Percentiles rank a stretch among this genome's conserved stretches.
Evolutionary conservation across 2,888 invertebrate genomes (phyloP).

Genomic region (Nezara viridula): DNA sequence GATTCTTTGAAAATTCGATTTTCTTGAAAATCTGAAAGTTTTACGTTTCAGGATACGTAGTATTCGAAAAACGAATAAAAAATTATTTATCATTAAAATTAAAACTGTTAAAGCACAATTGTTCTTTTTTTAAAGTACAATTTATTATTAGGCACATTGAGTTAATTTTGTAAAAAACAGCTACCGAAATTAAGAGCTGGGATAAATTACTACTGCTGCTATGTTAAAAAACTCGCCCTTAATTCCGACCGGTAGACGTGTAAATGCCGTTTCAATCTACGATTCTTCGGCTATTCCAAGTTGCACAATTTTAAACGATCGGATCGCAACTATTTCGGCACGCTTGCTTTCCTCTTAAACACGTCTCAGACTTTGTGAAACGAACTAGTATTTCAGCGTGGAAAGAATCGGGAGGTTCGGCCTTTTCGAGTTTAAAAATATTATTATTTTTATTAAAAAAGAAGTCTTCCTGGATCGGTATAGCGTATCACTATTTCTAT

Average conservation of each 20-base stretch:
- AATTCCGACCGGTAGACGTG: not conserved
- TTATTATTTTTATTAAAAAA: not conserved
- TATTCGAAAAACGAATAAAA: too few relatives aligned
- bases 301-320: slow-evolving; percentile 32
- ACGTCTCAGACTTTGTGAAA: not conserved
- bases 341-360: not conserved
- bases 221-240: not conserved
- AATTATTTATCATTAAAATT: too few relatives aligned
- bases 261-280: not conserved
- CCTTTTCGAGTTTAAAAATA: not conserved
- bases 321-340: not conserved
- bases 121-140: too few relatives aligned
- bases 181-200: not conserved
- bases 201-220: not conserved
- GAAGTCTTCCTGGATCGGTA: too few relatives aligned
- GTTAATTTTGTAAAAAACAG: not conserved
- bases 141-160: too few relatives aligned
- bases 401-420: not conserved
- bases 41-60: too few relatives aligned
- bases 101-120: too few relatives aligned
- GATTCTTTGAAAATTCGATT: too few relatives aligned
- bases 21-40: too few relatives aligned
- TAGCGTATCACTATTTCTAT: too few relatives aligned
- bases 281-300: not conserved
- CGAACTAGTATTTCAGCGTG: not conserved